A percentile compares a stretch with the other conserved stretches of the same genome.
Evolutionary conservation across 2,797 vertebrate genomes (phyloP).

Genomic region (Lycodopsis pacificus): DNA sequence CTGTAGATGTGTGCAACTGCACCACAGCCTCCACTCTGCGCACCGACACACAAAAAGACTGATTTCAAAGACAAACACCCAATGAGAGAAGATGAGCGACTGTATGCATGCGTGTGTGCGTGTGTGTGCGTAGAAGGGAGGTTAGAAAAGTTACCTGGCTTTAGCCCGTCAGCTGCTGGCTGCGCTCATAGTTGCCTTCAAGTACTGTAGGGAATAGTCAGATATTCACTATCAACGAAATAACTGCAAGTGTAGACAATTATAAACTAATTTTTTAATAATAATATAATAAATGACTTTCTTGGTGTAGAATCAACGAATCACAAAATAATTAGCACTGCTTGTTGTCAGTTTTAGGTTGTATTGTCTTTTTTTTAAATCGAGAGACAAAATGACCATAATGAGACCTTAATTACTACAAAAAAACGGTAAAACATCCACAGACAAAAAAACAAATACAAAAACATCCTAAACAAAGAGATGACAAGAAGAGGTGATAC

Average conservation of each 20-base stretch:
- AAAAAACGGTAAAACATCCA: too few relatives aligned
- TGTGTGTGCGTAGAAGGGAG: background rate
- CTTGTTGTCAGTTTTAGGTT: background rate
- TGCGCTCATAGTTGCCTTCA: slow-evolving; percentile 46
- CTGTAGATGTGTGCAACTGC: slow-evolving; percentile 8
- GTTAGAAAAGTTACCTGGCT: slow-evolving; percentile 11
- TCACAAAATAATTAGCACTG: background rate
- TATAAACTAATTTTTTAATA: background rate
- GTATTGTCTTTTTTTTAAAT: background rate
- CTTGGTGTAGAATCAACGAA: background rate
- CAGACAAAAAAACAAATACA: background rate
- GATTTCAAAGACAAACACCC: background rate
- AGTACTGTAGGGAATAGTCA: slow-evolving; percentile 14
- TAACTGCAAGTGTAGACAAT: background rate
- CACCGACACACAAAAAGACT: background rate
- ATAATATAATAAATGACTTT: background rate
- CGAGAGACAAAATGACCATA: too few relatives aligned
- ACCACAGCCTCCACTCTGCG: background rate
- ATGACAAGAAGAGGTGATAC: background rate
- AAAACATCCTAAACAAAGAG: background rate
- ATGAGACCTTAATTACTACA: too few relatives aligned
- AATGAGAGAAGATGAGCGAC: background rate
- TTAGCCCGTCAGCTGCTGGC: background rate
- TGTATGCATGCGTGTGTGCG: background rate
- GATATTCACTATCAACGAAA: background rate